Base-by-base conservation (phyloP, 2,888 invertebrate genomes). In the Sphaerophoria rueppellii region DNA sequence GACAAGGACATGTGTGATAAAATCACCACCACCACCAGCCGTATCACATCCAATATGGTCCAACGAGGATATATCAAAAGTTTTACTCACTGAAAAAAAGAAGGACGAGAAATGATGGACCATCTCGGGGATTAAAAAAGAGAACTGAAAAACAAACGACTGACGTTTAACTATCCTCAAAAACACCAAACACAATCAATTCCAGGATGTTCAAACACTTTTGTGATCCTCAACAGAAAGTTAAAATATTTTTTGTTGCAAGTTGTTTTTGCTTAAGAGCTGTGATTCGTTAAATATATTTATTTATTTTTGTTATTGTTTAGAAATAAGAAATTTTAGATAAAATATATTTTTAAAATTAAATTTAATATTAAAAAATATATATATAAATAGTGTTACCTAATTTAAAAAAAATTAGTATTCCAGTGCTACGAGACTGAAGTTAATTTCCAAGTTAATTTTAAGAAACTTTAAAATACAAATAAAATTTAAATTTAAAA, bases 51-150 rank as follows among this genome's bases (percentile, higher is more conserved):
- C 52, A 48, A 73, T 40, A 14, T 81, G 85, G 85, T 76, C 69
- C 43, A 81, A 81, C 58, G 76, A 83, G n/a, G 75, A 81, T n/a
- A 73, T 63, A 32, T 60, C 81, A 4, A 76, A 54, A 58, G 65
- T 71, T 32, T 55, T 71, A 24, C 71, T 67, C 4, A 46, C 63
- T 24, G 80, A 61, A 37, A 67, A 76, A 40, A 77, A 73, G 65
- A 61, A 79, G 70, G 67, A 79, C 75, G 65, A 61, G 54, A 81
- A 52, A 46, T n/a, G 9, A 61, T 50, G 46, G 24, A 70, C 16
- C 60, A 32, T n/a, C 16, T 34, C 14, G 7, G 14, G 37, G n/a
- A 60, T 5, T 48, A 14, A 6, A 55, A 60, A 61, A 9, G 16
- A 46, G 40, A 11, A 57, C 32, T 70, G 40, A 60, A 54, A 37